These are phyloP conservation scores for Bruchidius siliquastri DNA, from an alignment of 2,888 invertebrate genomes.

Conservation along the genomic window DNA sequence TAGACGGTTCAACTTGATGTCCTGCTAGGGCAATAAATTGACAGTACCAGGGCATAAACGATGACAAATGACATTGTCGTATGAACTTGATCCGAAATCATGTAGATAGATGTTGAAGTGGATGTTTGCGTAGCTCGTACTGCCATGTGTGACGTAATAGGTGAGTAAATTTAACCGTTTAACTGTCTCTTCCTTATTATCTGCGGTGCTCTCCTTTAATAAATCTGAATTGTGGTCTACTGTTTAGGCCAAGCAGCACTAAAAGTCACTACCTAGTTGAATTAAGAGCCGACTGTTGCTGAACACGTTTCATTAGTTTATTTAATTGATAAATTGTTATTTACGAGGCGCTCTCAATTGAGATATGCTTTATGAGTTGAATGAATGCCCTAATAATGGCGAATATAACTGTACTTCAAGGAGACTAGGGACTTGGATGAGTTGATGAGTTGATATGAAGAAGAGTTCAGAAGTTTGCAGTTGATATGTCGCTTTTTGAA, in stretches of 20 bases:
- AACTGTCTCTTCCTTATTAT: conserved; percentile 25
- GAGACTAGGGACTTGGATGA: not conserved
- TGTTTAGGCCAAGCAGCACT: not conserved
- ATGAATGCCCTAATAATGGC: not conserved
- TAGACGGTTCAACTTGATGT: too few relatives aligned
- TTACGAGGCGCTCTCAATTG: not conserved
- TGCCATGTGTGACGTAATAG: conserved; percentile 2
- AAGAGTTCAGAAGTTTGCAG: too few relatives aligned
- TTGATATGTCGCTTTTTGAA: too few relatives aligned
- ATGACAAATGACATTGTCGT: not conserved
- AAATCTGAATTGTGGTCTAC: conserved; percentile 20
- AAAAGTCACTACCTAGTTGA: not conserved
- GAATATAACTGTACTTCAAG: not conserved
- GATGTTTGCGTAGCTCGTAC: not conserved
- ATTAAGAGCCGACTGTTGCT: not conserved
- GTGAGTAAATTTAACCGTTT: conserved; percentile 19
- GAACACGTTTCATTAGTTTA: not conserved
- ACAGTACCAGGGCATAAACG: not conserved
- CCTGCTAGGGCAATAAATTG: too few relatives aligned
- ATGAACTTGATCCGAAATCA: not conserved
- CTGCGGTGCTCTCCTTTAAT: conserved; percentile 14
- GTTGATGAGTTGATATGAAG: not conserved
- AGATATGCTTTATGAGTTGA: not conserved
- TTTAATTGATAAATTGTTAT: not conserved
- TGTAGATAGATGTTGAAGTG: not conserved